Base-by-base conservation (phyloP, 2,888 invertebrate species). In the Caenorhabditis parvicauda region DNA sequence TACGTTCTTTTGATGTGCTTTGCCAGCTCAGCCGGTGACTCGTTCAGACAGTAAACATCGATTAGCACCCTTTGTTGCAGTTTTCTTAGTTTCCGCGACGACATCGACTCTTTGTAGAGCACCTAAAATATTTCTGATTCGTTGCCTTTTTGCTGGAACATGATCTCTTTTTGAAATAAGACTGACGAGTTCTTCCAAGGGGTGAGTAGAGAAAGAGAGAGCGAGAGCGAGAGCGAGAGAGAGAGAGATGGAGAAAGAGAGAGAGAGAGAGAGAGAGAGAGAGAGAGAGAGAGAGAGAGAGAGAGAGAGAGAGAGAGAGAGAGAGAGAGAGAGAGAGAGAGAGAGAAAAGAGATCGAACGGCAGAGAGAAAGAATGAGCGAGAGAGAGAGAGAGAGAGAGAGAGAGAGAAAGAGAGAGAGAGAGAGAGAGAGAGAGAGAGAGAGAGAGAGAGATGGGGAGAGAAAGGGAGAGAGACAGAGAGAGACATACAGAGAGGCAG, bases 381-480 rank as follows among this genome's bases (percentile, higher is more conserved):
- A 38, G 19, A 14, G 9, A 41, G 2, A 41, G 9, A 41, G 7
- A 41, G 41, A 41, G 24, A 41, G 22, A 41, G 21, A 19, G 17
- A 19, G 38, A 38, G 14, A 5, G 5, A 21, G 38, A 38, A 5
- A 12, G 38, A 38, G 19, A 7, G 41, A 4, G 19, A 41, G 7
- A 41, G n/a, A 41, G 3, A 22, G 24, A 41, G 19, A 38, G 38
- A 38, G 38, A 38, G 17, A 9, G 35, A 9, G 35, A 32, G 12
- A 32, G 6, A 21, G 27, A n/a, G 27, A 35, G 29, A 38, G 44
- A 32, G 35, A 32, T 54, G 51, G 48, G 53, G 59, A 51, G 46
- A 47, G 47, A 37, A 51, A 56, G 51, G 50, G 51, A 50, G 52
- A 57, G 57, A 57, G 52, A 52, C 41, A 52, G 52, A 57, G 52